phyloP scores from a whole-genome alignment of 2,888 invertebrate genomes.

The Hermaeophaga mercurialis region DNA sequence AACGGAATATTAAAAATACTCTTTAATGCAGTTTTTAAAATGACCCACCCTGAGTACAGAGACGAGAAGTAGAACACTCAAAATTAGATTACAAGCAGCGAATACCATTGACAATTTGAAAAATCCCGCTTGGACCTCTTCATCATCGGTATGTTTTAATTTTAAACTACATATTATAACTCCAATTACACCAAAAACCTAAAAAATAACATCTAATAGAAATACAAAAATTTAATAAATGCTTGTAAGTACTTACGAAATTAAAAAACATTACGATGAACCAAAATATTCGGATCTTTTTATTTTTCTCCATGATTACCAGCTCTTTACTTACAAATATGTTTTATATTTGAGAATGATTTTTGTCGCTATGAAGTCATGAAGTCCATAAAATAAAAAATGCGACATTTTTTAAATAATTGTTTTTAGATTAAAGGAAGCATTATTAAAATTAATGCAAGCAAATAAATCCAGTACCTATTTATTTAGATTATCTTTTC shows the following conservation, averaged over 20 bases:
- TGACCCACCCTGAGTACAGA: slow-evolving; percentile 45
- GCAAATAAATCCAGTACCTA: too few relatives aligned
- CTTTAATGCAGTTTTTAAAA: background rate
- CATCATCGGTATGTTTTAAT: slow-evolving; percentile 42
- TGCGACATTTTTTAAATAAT: background rate
- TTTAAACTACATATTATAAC: slow-evolving; percentile 46
- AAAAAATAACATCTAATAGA: slow-evolving; percentile 28
- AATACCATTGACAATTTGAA: slow-evolving; percentile 49
- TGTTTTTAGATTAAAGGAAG: background rate
- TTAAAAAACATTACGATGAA: slow-evolving; percentile 47
- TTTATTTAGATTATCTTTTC: too few relatives aligned
- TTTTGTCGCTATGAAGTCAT: background rate
- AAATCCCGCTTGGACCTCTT: slow-evolving; percentile 43
- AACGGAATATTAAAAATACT: background rate
- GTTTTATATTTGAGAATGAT: background rate
- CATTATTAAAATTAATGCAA: too few relatives aligned
- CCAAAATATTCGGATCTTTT: slow-evolving; percentile 42
- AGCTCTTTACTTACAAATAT: slow-evolving; percentile 2
- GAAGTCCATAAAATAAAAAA: background rate
- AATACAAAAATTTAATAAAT: background rate
- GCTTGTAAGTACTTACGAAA: slow-evolving; percentile 43
- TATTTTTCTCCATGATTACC: slow-evolving; percentile 27
- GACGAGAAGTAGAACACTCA: slow-evolving; percentile 47
- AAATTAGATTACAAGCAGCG: slow-evolving; percentile 45
- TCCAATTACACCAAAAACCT: slow-evolving; percentile 48